phyloP scores from a whole-genome alignment of 2,113 vertebrate species.

The Phalacrocorax carbo region DNA sequence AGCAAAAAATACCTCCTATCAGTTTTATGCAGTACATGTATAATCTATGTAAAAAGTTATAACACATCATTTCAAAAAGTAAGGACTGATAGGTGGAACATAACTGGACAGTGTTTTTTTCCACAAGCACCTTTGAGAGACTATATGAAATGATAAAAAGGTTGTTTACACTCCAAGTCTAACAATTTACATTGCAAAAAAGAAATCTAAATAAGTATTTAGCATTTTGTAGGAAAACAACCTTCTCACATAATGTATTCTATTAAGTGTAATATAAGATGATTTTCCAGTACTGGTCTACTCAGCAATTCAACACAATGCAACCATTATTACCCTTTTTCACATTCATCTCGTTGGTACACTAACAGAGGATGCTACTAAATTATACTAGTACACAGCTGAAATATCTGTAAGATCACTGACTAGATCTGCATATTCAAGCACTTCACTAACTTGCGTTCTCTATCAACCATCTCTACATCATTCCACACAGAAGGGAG shows the following conservation, averaged over 20 bases:
- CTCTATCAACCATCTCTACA: background rate
- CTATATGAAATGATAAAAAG: background rate
- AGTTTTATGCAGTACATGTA: background rate
- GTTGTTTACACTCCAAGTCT: background rate
- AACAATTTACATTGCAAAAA: background rate
- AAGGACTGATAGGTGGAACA: background rate
- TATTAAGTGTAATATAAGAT: background rate
- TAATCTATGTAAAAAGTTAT: background rate
- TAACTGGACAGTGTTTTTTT: background rate
- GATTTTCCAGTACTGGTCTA: background rate
- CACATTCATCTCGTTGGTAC: background rate
- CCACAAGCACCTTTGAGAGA: background rate
- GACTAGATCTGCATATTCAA: background rate
- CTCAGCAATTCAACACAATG: background rate
- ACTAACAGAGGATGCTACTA: background rate
- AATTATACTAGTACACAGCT: background rate
- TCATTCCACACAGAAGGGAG: background rate
- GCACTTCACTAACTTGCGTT: background rate
- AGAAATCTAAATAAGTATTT: background rate
- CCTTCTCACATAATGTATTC: background rate
- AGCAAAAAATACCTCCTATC: background rate
- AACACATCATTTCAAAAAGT: background rate
- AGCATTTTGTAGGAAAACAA: background rate
- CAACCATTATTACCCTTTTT: background rate
- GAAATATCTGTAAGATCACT: background rate